Evolutionary conservation across 2,113 vertebrate genomes (phyloP).

Genomic region (Octodon degus): DNA sequence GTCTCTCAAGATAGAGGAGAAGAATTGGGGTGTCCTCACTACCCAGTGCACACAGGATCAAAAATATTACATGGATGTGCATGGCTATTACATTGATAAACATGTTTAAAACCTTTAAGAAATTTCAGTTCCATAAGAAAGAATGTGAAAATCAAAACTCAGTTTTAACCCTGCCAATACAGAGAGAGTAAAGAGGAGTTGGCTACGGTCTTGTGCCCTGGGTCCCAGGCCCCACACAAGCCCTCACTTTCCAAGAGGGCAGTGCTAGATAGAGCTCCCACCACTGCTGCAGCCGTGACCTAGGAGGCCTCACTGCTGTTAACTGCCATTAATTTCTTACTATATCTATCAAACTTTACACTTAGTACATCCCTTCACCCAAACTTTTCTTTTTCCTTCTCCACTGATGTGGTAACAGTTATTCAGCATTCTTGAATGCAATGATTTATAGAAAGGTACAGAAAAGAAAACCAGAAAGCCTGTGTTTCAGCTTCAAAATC

Average conservation of each 20-base stretch:
- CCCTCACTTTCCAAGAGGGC: not conserved
- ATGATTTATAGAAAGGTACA: constrained; percentile 14
- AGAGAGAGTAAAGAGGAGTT: not conserved
- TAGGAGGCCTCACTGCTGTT: not conserved
- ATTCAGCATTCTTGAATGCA: constrained; percentile 28
- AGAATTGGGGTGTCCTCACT: not conserved
- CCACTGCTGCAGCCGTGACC: not conserved
- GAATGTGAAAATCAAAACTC: not conserved
- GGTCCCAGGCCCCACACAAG: fast-evolving
- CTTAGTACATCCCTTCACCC: not conserved
- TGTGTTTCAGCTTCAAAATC: constrained; percentile 35
- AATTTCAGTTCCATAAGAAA: constrained; percentile 5
- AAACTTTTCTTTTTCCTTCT: constrained; percentile 21
- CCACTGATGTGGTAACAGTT: not conserved
- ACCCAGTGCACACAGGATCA: not conserved
- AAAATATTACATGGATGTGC: not conserved
- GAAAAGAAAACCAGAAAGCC: not conserved
- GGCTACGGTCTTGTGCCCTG: not conserved
- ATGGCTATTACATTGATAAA: not conserved
- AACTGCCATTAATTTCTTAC: constrained; percentile 32
- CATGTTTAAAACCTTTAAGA: not conserved
- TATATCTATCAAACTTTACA: not conserved
- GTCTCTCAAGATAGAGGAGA: not conserved
- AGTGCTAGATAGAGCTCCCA: not conserved
- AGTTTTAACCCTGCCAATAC: not conserved